Evolutionary conservation across 2,113 vertebrate species (phyloP).

Genomic region (Rana temporaria): DNA sequence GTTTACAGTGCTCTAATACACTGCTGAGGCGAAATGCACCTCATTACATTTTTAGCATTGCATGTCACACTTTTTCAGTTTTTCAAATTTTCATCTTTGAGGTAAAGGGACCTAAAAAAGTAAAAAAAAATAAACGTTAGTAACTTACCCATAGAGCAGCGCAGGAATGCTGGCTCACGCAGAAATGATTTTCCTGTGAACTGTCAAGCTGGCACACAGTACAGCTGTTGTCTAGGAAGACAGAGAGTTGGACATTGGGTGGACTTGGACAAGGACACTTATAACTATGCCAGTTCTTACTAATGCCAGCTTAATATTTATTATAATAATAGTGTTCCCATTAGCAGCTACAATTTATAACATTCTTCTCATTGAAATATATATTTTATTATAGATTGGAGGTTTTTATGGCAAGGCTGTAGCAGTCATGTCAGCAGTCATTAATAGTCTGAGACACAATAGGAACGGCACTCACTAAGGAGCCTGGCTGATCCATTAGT

Average conservation of each 20-base stretch:
- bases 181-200: too few relatives aligned
- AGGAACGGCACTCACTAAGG: conserved; percentile 21
- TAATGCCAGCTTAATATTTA: not conserved
- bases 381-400: conserved; percentile 14
- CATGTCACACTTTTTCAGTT: too few relatives aligned
- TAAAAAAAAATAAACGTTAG: too few relatives aligned
- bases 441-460: conserved; percentile 57
- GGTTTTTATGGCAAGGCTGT: conserved; percentile 12
- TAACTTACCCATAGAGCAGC: too few relatives aligned
- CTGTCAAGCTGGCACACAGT: not conserved
- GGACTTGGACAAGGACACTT: conserved; percentile 2
- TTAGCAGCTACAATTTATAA: fast-evolving
- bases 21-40: too few relatives aligned
- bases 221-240: not conserved
- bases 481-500: conserved; percentile 42
- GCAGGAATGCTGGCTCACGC: too few relatives aligned
- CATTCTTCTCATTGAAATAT: conserved; percentile 34
- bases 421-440: conserved; percentile 45
- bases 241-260: not conserved
- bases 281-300: not conserved
- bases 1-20: too few relatives aligned
- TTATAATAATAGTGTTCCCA: conserved; percentile 31
- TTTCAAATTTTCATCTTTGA: too few relatives aligned
- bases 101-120: too few relatives aligned
- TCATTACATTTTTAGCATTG: too few relatives aligned